Evolutionary conservation across 2,113 vertebrate species (phyloP).

Genomic region (Onychostoma macrolepis): DNA sequence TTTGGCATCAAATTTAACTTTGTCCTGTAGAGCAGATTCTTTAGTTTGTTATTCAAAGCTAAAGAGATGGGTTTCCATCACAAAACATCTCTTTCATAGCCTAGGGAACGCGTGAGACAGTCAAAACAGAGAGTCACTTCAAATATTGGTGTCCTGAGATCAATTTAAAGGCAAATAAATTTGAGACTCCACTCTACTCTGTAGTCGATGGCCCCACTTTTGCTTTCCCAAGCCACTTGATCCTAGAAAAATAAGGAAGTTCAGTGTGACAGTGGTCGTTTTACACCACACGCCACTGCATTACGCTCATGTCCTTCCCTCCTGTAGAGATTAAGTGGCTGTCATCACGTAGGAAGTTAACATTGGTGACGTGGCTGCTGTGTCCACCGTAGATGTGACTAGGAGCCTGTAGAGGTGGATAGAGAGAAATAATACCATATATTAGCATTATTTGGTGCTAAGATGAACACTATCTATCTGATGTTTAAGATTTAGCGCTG

Average conservation of each 20-base stretch:
- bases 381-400: conserved; percentile 91
- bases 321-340: conserved; percentile 95
- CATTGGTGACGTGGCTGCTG: conserved; percentile 98
- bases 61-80: conserved; percentile 29
- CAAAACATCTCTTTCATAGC: not conserved
- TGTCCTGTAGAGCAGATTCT: not conserved
- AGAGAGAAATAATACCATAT: conserved; percentile 22
- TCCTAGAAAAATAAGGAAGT: conserved; percentile 27
- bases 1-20: conserved; percentile 47
- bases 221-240: conserved; percentile 16
- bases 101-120: conserved; percentile 5
- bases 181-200: not conserved
- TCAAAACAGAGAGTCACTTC: conserved; percentile 30
- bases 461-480: not conserved
- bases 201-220: not conserved
- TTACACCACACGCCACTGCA: conserved; percentile 97
- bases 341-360: conserved; percentile 91
- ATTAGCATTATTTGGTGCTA: not conserved
- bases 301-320: conserved; percentile 96
- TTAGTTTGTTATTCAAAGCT: conserved; percentile 27
- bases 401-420: conserved; percentile 80
- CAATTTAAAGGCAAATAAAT: conserved; percentile 41
- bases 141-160: conserved; percentile 44
- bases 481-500: not conserved
- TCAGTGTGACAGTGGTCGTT: conserved; percentile 26